phyloP scores from a whole-genome alignment of 2,797 vertebrate genomes.

The Enteromius argenteus region DNA sequence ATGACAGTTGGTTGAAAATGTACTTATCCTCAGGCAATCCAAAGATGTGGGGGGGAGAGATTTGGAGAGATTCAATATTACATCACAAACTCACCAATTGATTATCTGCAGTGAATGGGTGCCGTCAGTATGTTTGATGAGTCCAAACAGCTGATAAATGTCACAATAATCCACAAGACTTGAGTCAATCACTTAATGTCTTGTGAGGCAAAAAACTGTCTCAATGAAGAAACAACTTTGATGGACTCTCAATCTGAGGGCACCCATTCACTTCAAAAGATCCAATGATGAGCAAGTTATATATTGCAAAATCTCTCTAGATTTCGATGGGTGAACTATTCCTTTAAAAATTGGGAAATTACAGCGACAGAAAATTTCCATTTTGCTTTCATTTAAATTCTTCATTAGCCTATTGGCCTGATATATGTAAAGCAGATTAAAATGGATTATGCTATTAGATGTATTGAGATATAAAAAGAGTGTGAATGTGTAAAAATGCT shows the following conservation, averaged over 20 bases:
- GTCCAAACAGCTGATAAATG: not conserved
- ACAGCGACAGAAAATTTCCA: not conserved
- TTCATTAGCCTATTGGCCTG: slow-evolving; percentile 26
- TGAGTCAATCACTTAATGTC: not conserved
- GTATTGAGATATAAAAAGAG: not conserved
- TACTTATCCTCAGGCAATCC: not conserved
- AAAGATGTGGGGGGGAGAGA: not conserved
- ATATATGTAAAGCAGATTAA: slow-evolving; percentile 1
- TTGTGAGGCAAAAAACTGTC: not conserved
- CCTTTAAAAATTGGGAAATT: not conserved
- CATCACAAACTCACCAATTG: not conserved
- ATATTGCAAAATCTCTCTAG: not conserved
- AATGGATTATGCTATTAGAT: slow-evolving; percentile 21
- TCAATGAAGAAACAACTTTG: not conserved
- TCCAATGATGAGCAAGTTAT: not conserved
- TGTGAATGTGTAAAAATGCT: slow-evolving; percentile 6
- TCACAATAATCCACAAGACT: not conserved
- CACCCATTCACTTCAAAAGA: not conserved
- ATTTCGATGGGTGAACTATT: not conserved
- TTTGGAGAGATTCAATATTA: not conserved
- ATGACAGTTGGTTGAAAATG: not conserved
- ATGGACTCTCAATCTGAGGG: not conserved
- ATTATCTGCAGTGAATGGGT: not conserved
- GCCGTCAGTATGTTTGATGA: not conserved
- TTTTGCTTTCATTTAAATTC: slow-evolving; percentile 14